Percentiles rank a stretch among this genome's conserved stretches.
phyloP scores from a whole-genome alignment of 2,113 vertebrate genomes.

The Cariama cristata region DNA sequence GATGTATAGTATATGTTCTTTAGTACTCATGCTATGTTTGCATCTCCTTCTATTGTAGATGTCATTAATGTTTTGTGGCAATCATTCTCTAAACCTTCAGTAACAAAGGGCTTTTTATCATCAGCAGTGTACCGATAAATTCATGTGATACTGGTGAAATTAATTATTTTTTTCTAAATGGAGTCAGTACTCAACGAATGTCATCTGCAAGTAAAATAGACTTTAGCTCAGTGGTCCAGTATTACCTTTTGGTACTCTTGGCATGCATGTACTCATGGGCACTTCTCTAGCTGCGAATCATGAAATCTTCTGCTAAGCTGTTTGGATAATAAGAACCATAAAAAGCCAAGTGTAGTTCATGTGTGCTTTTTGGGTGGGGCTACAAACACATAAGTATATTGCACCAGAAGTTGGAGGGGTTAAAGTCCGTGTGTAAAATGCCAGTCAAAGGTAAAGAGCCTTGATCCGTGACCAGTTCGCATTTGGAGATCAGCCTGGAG shows the following conservation, averaged over 20 bases:
- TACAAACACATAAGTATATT: neutral
- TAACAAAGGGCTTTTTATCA: neutral
- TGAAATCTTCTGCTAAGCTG: neutral
- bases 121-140: fast-evolving
- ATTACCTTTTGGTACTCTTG: neutral
- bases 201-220: neutral
- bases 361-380: neutral
- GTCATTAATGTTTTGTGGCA: neutral
- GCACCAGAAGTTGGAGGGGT: neutral
- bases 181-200: neutral
- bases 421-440: neutral
- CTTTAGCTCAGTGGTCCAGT: neutral
- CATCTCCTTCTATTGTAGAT: neutral
- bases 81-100: neutral
- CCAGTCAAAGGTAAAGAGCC: slow-evolving; percentile 1
- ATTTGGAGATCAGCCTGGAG: neutral
- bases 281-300: neutral
- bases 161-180: neutral
- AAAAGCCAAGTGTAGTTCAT: neutral
- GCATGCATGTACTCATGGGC: neutral
- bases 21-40: neutral
- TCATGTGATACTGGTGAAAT: neutral
- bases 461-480: slow-evolving; percentile 13
- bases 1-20: neutral
- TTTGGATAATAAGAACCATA: neutral